Base-by-base conservation (phyloP, 2,888 invertebrate genomes). In the Pantelozetes paolii region DNA sequence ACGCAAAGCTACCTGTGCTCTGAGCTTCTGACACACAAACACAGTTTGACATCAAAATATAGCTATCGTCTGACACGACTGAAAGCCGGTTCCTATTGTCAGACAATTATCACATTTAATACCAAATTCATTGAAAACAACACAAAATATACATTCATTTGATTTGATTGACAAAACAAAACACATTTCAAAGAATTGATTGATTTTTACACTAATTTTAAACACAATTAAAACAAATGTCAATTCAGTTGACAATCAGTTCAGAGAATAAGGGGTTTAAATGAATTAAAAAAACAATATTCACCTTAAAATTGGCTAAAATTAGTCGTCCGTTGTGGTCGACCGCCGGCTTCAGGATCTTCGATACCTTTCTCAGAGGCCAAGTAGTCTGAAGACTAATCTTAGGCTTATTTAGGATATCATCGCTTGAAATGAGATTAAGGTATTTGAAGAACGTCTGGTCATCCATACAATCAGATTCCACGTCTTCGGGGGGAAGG, bases 391-490 rank as follows among this genome's bases (percentile, higher is more conserved):
- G 6, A 1, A 64, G 40, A 1, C n/a, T 3, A 8, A 32, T 3
- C 9, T 15, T 64, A 2, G 36, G 5, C 30, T 64, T 36, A 2
- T 26, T n/a, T 13, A 36, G 1, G 32, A 18, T 9, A 1, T 64
- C 20, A 2, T 36, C 20, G 36, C 6, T 30, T 6, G 36, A 30
- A 64, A 64, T 64, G n/a, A 64, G 40, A 64, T 64, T 64, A 1
- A 64, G 64, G 26, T 64, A 64, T 36, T 64, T 36, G 40, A 64
- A 64, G 30, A 64, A 64, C 23, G 36, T 64, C 40, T 36, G 9
- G 36, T 64, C 64, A 13, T 64, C 64, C 64, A 64, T 64, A 36
- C 64, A 64, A 13, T 64, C 64, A n/a, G 64, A 40, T n/a, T 64
- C 64, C 18, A 40, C 36, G 30, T 64, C 64, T 18, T 64, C 64